Conservation (phyloP, 2,113 vertebrate species). For the Eulemur macaco region DNA sequence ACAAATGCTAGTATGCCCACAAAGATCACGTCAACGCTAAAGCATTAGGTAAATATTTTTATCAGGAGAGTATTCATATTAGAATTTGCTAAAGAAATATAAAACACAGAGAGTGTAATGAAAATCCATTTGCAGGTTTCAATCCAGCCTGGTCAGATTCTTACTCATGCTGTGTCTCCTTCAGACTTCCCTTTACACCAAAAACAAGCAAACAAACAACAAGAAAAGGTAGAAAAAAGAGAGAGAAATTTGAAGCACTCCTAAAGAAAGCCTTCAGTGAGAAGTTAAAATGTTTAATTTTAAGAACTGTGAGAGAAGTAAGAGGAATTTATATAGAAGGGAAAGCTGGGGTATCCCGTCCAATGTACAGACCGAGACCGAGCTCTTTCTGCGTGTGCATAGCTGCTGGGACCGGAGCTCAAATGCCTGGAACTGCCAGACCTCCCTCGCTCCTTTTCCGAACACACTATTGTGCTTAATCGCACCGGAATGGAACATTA, state of each 20-base stretch:
- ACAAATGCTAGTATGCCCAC: neutral
- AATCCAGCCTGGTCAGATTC: neutral
- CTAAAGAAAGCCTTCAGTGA: neutral
- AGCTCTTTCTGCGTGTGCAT: neutral
- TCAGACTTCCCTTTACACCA: too few relatives aligned
- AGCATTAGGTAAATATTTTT: neutral
- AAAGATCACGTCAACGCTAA: neutral
- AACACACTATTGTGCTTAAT: neutral
- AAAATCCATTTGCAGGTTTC: neutral
- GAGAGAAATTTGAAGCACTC: neutral
- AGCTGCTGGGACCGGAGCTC: neutral
- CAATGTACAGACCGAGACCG: too few relatives aligned
- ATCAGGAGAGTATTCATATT: neutral
- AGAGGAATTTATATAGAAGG: neutral
- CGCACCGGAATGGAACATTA: neutral
- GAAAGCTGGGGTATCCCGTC: neutral
- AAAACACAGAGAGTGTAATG: neutral
- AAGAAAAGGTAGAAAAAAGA: neutral
- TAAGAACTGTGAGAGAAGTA: neutral
- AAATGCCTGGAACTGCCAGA: too few relatives aligned
- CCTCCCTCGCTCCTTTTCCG: neutral
- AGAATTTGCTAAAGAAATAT: neutral
- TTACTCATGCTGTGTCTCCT: neutral
- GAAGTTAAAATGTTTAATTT: neutral
- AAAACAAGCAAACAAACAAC: neutral